Evolutionary conservation across 2,797 vertebrate species (phyloP).

Genomic region (Pterois miles): DNA sequence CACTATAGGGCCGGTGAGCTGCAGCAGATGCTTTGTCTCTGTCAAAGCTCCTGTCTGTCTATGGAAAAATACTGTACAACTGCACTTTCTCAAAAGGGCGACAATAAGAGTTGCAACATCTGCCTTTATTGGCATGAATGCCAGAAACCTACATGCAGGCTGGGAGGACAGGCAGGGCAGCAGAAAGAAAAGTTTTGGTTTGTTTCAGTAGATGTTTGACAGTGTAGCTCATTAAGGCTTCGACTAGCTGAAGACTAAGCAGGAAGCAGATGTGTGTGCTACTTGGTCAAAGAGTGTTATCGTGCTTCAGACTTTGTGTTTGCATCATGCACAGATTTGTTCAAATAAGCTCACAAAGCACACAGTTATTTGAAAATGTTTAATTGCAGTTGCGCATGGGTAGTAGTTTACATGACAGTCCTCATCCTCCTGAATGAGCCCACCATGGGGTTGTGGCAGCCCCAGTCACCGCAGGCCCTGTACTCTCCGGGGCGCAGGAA

Average conservation of each 20-base stretch:
- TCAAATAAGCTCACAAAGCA: constrained; percentile 44
- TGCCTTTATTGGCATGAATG: constrained; percentile 75
- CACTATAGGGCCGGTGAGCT: constrained; percentile 66
- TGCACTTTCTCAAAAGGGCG: constrained; percentile 71
- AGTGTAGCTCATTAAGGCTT: not conserved
- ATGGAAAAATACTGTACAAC: constrained; percentile 74
- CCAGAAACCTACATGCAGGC: constrained; percentile 32
- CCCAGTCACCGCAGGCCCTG: constrained; percentile 82
- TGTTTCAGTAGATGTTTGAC: constrained; percentile 9
- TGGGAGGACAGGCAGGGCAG: not conserved
- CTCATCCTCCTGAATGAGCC: constrained; percentile 86
- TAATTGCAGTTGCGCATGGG: constrained; percentile 42
- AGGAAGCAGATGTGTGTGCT: not conserved
- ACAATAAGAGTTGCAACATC: constrained; percentile 78
- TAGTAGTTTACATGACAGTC: constrained; percentile 66
- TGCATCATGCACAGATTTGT: not conserved
- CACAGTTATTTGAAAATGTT: constrained; percentile 54
- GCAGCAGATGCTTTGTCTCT: constrained; percentile 74
- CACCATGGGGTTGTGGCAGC: constrained; percentile 80
- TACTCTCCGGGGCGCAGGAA: constrained; percentile 84
- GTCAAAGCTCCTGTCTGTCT: constrained; percentile 69
- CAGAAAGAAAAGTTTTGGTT: constrained; percentile 1
- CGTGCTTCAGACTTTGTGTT: not conserved
- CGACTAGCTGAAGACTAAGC: not conserved
- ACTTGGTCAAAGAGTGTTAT: not conserved